Conservation (phyloP, 2,888 invertebrate genomes). For the Tetanocera ferruginea region DNA sequence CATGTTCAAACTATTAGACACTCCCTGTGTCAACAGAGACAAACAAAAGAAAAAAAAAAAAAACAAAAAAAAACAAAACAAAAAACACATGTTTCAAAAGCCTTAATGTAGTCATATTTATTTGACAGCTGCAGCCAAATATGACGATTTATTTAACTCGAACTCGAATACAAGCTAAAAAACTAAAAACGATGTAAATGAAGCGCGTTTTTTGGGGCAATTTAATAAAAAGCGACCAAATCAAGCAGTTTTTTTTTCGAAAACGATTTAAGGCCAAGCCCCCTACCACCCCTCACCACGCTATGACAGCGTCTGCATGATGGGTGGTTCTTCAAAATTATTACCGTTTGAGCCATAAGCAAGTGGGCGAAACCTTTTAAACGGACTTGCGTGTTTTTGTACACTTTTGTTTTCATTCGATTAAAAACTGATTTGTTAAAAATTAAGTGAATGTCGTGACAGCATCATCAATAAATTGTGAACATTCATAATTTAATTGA, state of each 20-base stretch:
- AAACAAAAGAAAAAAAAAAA: slow-evolving; percentile 34
- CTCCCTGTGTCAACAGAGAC: slow-evolving; percentile 31
- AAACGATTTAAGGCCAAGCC: no score
- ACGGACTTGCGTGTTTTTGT: no score
- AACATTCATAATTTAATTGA: slow-evolving; percentile 24
- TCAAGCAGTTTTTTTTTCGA: no score
- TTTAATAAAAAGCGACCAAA: background rate
- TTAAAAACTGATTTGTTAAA: background rate
- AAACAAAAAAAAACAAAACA: slow-evolving; percentile 22
- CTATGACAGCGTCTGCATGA: no score
- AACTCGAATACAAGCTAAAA: slow-evolving; percentile 9
- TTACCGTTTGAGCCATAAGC: no score
- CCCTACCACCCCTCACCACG: no score
- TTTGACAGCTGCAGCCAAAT: slow-evolving; percentile 47
- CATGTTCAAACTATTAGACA: background rate
- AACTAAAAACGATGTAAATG: background rate
- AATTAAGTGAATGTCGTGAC: background rate
- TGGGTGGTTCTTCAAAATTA: no score
- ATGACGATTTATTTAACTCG: slow-evolving; percentile 33
- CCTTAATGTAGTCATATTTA: slow-evolving; percentile 25
- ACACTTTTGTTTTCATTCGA: no score
- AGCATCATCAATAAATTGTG: background rate
- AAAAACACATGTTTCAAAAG: background rate
- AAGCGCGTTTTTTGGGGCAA: background rate
- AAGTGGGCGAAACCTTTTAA: no score